A percentile compares a stretch with the other conserved stretches of the same genome.
Conservation (phyloP, 2,888 invertebrate genomes). For the Macrosoma leucophasiata region DNA sequence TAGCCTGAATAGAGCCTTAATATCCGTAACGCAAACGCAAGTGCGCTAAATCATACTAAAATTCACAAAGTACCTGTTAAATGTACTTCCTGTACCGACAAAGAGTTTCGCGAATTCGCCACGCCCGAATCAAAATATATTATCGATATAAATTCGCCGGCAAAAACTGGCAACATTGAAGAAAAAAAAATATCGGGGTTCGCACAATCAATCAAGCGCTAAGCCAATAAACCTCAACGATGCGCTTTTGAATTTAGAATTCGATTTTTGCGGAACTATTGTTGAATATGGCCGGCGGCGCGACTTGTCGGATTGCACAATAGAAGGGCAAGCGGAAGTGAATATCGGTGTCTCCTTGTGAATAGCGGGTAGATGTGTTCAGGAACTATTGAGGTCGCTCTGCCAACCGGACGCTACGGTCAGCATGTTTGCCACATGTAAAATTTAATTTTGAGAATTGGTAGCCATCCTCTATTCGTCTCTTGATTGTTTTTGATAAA, state of each 20-base stretch:
- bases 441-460: no score
- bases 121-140: constrained; percentile 75
- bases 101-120: constrained; percentile 55
- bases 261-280: constrained; percentile 66
- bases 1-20: constrained; percentile 43
- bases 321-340: constrained; percentile 68
- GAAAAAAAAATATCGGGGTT: constrained; percentile 48
- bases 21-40: constrained; percentile 69
- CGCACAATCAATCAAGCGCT: constrained; percentile 76
- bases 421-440: no score
- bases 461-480: no score
- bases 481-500: no score
- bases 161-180: constrained; percentile 4
- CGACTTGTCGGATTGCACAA: constrained; percentile 65
- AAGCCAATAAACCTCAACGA: constrained; percentile 77
- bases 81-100: constrained; percentile 63
- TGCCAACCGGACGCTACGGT: constrained; percentile 33
- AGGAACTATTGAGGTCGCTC: constrained; percentile 61
- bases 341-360: constrained; percentile 58
- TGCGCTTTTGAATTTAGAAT: constrained; percentile 73
- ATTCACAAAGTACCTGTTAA: constrained; percentile 32
- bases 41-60: no score
- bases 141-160: constrained; percentile 47
- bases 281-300: constrained; percentile 63
- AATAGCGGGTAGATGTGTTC: constrained; percentile 53